A percentile compares a stretch with the other conserved stretches of the same genome.
Conservation (phyloP, 2,797 vertebrate genomes). For the Hemibagrus guttatus region DNA sequence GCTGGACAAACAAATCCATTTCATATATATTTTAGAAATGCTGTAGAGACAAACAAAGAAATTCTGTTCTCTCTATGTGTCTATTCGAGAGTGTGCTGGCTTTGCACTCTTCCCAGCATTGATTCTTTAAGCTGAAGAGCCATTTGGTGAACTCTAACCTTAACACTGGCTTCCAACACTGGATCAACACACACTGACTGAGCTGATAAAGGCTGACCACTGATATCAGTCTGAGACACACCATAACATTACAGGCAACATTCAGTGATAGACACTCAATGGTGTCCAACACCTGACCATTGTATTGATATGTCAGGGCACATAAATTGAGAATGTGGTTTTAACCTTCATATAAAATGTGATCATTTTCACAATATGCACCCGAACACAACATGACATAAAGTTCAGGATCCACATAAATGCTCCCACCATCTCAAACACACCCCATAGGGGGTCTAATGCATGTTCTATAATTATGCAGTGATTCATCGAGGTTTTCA, state of each 20-base stretch:
- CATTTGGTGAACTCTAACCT: background rate
- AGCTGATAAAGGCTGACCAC: background rate
- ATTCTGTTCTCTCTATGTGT: background rate
- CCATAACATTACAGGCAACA: background rate
- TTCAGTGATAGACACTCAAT: background rate
- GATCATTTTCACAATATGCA: background rate
- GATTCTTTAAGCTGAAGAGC: background rate
- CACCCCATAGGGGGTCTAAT: background rate
- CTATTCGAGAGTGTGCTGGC: background rate
- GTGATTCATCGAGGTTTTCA: conserved; percentile 39
- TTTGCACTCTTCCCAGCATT: background rate
- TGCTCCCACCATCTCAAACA: background rate
- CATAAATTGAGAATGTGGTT: conserved; percentile 4
- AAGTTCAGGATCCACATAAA: conserved; percentile 15
- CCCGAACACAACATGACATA: background rate
- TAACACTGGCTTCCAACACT: background rate
- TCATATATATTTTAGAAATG: background rate
- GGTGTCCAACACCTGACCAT: background rate
- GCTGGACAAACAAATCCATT: too few relatives aligned
- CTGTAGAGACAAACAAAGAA: background rate
- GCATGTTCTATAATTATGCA: conserved; percentile 36
- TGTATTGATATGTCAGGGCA: background rate
- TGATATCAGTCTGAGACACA: conserved; percentile 2
- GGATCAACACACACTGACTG: background rate
- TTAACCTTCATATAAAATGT: conserved; percentile 16